Base-by-base conservation (phyloP, 1,140 invertebrate species). In the Sweltsa coloradensis region DNA sequence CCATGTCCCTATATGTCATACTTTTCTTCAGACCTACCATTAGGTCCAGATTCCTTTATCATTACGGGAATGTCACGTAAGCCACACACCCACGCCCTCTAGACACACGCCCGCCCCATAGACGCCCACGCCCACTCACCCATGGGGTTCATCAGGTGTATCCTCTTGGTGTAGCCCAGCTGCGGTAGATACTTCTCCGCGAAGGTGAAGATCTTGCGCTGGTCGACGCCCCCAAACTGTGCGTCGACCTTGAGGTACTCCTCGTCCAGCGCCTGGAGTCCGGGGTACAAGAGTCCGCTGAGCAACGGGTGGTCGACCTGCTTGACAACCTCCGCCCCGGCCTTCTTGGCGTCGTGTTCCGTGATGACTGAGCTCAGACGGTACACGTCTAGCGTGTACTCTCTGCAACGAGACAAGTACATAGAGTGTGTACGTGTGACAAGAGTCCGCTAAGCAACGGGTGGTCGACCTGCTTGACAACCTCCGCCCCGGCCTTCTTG, bases 91-190 rank as follows among this genome's bases (percentile, higher is more conserved):
- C n/a, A n/a, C n/a, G n/a, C n/a, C n/a, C n/a, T n/a, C n/a, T n/a
- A n/a, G n/a, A n/a, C n/a, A n/a, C n/a, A n/a, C n/a, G n/a, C n/a
- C n/a, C n/a, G n/a, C n/a, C n/a, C n/a, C n/a, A n/a, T n/a, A n/a
- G n/a, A n/a, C n/a, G n/a, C n/a, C n/a, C n/a, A n/a, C n/a, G n/a
- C 25, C 2, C 36, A 61, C 67, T 65, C 74, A 90, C 86, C 90
- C 96, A 99, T 99, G 13, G 95, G 90, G 73, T 99, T 99, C 97
- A 99, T 99, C 14, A 99, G 71, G 78, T 99, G 96, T 45, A 92
- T 79, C 61, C 94, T 74, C 68, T 96, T 97, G 49, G 79, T 73
- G 69, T 96, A 97, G 7, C 93, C 93, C 41, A 97, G 61, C 57
- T 85, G 78, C 13, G 93, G 93, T 49, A 98, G 72, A 66, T 96